Evolutionary conservation across 2,888 invertebrate species (phyloP), one percentile per base, ranked within the genome.

Genomic region (Hemaris fuciformis): DNA sequence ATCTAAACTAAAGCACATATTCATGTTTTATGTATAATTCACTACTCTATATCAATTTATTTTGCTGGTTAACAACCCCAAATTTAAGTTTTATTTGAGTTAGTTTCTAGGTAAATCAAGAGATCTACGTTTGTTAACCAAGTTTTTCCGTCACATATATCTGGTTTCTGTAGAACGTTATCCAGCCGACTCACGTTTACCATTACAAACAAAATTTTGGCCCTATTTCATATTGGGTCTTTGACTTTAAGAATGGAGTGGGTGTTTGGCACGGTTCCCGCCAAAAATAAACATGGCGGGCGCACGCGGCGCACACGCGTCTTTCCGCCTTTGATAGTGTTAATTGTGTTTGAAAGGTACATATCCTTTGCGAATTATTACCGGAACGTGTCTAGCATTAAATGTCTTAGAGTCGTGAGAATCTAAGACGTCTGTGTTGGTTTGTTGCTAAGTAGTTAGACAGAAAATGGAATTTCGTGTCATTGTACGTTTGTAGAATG

Each of bases 261-360:
- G 59, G 59, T 38, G 75, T 64, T 66, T 74, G 74, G 75, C 76
- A 68, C 13, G 6, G 46, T 31, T 70, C 68, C 66, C 66, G 62
- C 57, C 61, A 5, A 69, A 75, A 77, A 73, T 78, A 78, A 68
- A 43, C 22, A 22, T 8, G 15, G 23, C 57, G 3, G 15, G 23
- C 23, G 7, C 41, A 65, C 18, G 48, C 18, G 45, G 43, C 46
- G 46, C 20, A 27, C 61, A 34, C 60, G 38, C 38, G 38, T 22
- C 46, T 10, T 20, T 15, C 46, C 15, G 20, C n/a, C 34, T 53
- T 53, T 53, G 27, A 31, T 53, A 10, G 7, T 10, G 45, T 53
- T 31, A 53, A 53, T 53, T 18, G 53, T 10, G 31, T 18, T 27
- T 31, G 53, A 31, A 27, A 53, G 31, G 15, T 15, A 48, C 27